Evolutionary conservation across 1,140 invertebrate genomes (phyloP).

Genomic region (Babylonia areolata): DNA sequence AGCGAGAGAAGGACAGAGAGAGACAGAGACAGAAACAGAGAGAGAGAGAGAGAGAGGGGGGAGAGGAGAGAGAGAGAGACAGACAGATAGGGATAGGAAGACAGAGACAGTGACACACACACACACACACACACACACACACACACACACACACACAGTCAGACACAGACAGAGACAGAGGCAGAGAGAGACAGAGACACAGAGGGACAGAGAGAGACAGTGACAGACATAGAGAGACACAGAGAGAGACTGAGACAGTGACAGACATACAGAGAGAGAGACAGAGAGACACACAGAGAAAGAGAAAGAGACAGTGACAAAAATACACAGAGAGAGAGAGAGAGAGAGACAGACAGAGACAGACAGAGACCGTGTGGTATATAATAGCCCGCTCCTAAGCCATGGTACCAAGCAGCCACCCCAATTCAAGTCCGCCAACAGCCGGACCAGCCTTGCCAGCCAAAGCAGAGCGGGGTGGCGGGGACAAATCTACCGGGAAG

Average conservation of each 20-base stretch:
- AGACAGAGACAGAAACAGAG: no score
- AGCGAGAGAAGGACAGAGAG: no score
- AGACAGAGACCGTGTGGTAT: no score
- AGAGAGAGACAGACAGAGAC: background rate
- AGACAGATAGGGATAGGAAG: no score
- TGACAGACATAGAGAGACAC: slow-evolving; percentile 17
- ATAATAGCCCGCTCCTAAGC: no score
- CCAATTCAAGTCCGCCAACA: no score
- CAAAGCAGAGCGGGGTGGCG: no score
- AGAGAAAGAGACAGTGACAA: background rate
- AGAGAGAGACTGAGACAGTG: background rate
- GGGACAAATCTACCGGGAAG: no score
- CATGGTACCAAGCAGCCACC: no score
- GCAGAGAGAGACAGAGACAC: no score
- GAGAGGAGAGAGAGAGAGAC: background rate
- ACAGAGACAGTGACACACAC: background rate
- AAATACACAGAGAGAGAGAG: background rate
- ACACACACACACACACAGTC: background rate
- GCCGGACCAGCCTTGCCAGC: no score
- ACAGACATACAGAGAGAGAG: background rate
- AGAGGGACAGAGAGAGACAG: slow-evolving; percentile 15
- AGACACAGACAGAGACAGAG: no score
- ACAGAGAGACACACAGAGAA: background rate
- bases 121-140: background rate
- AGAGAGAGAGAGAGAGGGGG: slow-evolving; percentile 9